phyloP scores from a whole-genome alignment of 2,113 vertebrate genomes.

The Neogale vison region DNA sequence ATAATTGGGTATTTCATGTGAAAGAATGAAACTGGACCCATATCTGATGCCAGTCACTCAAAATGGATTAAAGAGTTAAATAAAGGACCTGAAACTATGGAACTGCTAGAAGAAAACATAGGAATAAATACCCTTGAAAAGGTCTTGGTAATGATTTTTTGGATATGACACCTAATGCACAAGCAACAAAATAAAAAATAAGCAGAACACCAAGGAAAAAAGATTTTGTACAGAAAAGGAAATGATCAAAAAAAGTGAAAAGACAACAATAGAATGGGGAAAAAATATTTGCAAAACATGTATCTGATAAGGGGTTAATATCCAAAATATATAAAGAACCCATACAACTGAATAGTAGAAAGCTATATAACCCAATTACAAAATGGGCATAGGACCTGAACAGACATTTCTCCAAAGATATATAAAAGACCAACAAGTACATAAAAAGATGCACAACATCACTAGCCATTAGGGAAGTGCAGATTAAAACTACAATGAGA shows the following conservation, averaged over 20 bases:
- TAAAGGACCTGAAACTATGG: background rate
- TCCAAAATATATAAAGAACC: background rate
- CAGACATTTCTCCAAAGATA: background rate
- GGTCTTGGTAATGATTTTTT: background rate
- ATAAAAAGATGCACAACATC: background rate
- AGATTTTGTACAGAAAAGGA: background rate
- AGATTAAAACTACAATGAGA: background rate
- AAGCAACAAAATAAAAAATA: background rate
- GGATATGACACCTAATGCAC: background rate
- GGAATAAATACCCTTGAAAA: background rate
- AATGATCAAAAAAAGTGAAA: background rate
- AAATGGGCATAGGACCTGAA: background rate
- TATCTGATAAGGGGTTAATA: background rate
- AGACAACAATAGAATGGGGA: background rate
- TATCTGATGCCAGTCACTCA: background rate
- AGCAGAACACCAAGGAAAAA: background rate
- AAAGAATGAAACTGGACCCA: background rate
- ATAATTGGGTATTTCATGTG: background rate
- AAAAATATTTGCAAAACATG: background rate
- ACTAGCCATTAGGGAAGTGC: background rate
- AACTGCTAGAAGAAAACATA: background rate
- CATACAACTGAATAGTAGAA: background rate
- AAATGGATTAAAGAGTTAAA: background rate
- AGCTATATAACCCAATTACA: background rate
- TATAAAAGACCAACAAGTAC: background rate